phyloP scores from a whole-genome alignment of 2,113 vertebrate species.

The Syngnathus typhle region DNA sequence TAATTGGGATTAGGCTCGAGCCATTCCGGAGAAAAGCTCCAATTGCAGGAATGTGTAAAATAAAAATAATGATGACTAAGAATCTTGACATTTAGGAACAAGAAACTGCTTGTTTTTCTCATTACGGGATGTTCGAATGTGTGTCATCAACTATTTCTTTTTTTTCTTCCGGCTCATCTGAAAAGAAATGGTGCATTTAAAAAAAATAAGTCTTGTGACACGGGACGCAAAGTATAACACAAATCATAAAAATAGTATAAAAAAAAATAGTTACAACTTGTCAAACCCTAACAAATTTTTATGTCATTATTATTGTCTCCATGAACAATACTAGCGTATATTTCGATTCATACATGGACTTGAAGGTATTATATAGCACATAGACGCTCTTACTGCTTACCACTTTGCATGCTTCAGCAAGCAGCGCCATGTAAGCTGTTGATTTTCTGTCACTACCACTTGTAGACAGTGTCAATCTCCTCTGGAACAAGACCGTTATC shows the following conservation, averaged over 20 bases:
- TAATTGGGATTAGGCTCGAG: not conserved
- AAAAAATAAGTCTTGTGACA: not conserved
- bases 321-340: too few relatives aligned
- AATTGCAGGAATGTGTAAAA: not conserved
- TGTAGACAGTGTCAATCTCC: conserved; percentile 49
- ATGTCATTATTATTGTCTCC: too few relatives aligned
- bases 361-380: conserved; percentile 6
- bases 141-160: not conserved
- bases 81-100: conserved; percentile 1
- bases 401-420: conserved; percentile 45
- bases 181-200: not conserved
- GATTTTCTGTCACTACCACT: conserved; percentile 67
- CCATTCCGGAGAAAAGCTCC: not conserved
- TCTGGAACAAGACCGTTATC: conserved; percentile 56
- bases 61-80: not conserved
- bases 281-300: too few relatives aligned
- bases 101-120: not conserved
- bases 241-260: too few relatives aligned
- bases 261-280: too few relatives aligned
- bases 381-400: conserved; percentile 19
- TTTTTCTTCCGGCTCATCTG: not conserved
- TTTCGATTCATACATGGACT: conserved; percentile 8
- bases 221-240: too few relatives aligned
- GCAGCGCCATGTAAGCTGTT: conserved; percentile 59
- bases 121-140: not conserved